phyloP scores from a whole-genome alignment of 1,140 invertebrate species.

The Conopomorpha cramerella region DNA sequence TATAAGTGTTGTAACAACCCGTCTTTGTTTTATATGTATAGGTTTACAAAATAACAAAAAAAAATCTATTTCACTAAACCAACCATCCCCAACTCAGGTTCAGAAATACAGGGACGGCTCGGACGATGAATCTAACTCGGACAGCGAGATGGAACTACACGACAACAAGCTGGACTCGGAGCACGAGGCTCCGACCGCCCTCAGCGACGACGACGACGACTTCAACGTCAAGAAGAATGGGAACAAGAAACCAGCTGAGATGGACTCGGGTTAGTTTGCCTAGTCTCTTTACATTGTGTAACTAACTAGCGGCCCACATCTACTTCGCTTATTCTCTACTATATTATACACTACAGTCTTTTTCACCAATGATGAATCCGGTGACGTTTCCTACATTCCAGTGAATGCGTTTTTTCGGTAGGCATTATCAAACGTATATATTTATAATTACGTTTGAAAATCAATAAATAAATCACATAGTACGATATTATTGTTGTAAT shows the following conservation, averaged over 20 bases:
- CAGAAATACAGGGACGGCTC: slow-evolving; percentile 49
- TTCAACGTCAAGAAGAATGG: slow-evolving; percentile 35
- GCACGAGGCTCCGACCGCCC: slow-evolving; percentile 19
- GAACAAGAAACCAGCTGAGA: slow-evolving; percentile 41
- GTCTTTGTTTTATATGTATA: neutral
- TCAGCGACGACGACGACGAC: slow-evolving; percentile 34
- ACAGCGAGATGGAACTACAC: slow-evolving; percentile 33
- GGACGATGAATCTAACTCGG: slow-evolving; percentile 23
- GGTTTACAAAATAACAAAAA: neutral
- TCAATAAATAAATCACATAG: too few species aligned
- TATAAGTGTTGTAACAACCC: neutral
- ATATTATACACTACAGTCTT: too few species aligned
- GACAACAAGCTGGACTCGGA: slow-evolving; percentile 49
- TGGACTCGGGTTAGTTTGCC: slow-evolving; percentile 48
- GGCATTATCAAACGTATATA: too few species aligned
- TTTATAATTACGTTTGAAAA: too few species aligned
- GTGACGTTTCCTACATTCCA: too few species aligned
- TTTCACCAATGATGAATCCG: too few species aligned
- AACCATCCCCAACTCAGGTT: slow-evolving; percentile 17
- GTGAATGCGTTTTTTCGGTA: too few species aligned
- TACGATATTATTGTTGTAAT: too few species aligned
- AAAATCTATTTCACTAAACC: neutral
- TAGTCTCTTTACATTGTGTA: too few species aligned
- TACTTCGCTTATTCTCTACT: too few species aligned
- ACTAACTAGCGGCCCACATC: too few species aligned